A percentile compares a stretch with the other conserved stretches of the same genome.
Evolutionary conservation across 2,888 invertebrate species (phyloP).

Genomic region (Romanomermis culicivorax): DNA sequence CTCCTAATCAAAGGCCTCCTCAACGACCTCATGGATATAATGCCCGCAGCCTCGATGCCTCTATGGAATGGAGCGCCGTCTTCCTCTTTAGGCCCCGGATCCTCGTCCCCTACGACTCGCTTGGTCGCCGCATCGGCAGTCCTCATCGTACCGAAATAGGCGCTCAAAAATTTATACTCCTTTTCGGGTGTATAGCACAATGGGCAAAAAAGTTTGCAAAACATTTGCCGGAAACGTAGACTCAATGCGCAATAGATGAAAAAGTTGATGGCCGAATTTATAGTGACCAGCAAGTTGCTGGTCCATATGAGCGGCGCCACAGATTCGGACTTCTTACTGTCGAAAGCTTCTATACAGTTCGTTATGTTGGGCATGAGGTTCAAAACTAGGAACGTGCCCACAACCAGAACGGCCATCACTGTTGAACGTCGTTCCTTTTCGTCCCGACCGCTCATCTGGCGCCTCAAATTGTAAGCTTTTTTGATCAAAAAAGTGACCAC

Average conservation of each 20-base stretch:
- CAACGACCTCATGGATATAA: constrained; percentile 2
- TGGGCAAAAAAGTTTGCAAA: constrained; percentile 19
- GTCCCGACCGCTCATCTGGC: constrained; percentile 2
- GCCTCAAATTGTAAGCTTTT: constrained; percentile 1
- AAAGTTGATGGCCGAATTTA: constrained; percentile 26
- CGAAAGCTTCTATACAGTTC: constrained; percentile 18
- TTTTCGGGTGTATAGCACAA: constrained; percentile 9
- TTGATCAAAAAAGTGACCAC: constrained; percentile 1
- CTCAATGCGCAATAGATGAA: constrained; percentile 25
- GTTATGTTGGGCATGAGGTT: constrained; percentile 18
- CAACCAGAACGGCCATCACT: constrained; percentile 23
- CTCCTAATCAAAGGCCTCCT: neutral
- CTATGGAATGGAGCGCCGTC: neutral
- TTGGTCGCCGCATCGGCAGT: neutral
- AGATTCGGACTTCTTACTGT: constrained; percentile 11
- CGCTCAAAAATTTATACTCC: constrained; percentile 2
- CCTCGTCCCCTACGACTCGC: neutral
- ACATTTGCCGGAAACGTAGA: constrained; percentile 21
- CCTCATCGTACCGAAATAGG: neutral
- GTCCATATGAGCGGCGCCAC: constrained; percentile 14
- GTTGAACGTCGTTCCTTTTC: constrained; percentile 7
- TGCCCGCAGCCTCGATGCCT: neutral
- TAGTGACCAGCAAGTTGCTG: constrained; percentile 22
- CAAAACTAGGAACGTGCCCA: constrained; percentile 21
- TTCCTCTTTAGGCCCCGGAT: neutral